phyloP scores from a whole-genome alignment of 2,888 invertebrate genomes.

The Agonopterix arenella region DNA sequence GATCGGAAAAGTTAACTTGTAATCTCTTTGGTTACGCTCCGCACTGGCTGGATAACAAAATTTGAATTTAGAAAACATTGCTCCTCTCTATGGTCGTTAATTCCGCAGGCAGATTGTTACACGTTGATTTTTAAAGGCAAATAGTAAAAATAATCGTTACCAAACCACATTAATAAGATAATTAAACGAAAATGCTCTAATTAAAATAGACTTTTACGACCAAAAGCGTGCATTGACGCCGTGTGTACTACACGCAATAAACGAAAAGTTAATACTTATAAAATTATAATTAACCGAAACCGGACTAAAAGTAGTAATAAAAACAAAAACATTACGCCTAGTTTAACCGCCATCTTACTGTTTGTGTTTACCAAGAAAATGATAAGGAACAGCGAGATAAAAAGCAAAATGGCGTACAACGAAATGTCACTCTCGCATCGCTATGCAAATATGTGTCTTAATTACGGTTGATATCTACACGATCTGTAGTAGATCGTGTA shows the following conservation, averaged over 20 bases:
- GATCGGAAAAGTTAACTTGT: slow-evolving; percentile 73
- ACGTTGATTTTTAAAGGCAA: slow-evolving; percentile 10
- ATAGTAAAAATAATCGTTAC: slow-evolving; percentile 43
- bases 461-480: slow-evolving; percentile 58
- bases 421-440: slow-evolving; percentile 51
- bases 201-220: slow-evolving; percentile 59
- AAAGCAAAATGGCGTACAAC: slow-evolving; percentile 48
- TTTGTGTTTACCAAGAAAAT: slow-evolving; percentile 42
- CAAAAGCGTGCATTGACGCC: slow-evolving; percentile 28
- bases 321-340: slow-evolving; percentile 32
- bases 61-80: slow-evolving; percentile 9
- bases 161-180: slow-evolving; percentile 45
- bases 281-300: slow-evolving; percentile 54
- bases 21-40: slow-evolving; percentile 60
- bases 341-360: slow-evolving; percentile 38
- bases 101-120: background rate
- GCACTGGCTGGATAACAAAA: slow-evolving; percentile 11
- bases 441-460: slow-evolving; percentile 64
- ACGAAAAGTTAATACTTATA: slow-evolving; percentile 48
- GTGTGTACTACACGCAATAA: slow-evolving; percentile 51
- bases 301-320: slow-evolving; percentile 38
- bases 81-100: background rate
- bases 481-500: slow-evolving; percentile 55
- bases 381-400: slow-evolving; percentile 44
- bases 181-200: slow-evolving; percentile 53